Conservation (phyloP, 2,113 vertebrate species). For the Chelonoidis abingdonii region DNA sequence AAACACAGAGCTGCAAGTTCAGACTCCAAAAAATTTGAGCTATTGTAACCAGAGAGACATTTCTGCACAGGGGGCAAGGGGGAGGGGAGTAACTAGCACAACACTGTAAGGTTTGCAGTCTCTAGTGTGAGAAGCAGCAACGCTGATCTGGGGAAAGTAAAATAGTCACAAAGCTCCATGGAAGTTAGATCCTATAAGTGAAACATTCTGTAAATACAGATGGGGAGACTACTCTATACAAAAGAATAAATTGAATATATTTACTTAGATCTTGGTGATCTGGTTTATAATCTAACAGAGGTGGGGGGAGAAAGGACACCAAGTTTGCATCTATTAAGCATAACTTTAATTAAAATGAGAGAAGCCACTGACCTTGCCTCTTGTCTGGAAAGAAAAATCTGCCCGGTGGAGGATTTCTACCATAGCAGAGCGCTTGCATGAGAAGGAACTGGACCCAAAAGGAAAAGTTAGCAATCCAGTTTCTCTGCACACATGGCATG, state of each 20-base stretch:
- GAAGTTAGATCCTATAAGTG: neutral
- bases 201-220: neutral
- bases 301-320: neutral
- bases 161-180: neutral
- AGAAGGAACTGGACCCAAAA: conserved; percentile 81
- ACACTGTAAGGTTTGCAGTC: neutral
- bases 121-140: neutral
- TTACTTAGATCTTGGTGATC: neutral
- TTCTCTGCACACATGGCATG: conserved; percentile 85
- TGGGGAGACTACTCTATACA: neutral
- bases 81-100: neutral
- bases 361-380: conserved; percentile 89
- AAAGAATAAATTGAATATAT: neutral
- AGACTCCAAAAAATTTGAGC: neutral
- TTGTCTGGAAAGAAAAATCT: conserved; percentile 79
- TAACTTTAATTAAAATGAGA: conserved; percentile 7
- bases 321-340: neutral
- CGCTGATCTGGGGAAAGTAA: neutral
- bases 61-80: too few species aligned
- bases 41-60: neutral
- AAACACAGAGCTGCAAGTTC: too few species aligned
- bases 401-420: conserved; percentile 70
- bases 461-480: conserved; percentile 77
- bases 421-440: conserved; percentile 77
- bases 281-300: neutral